Evolutionary conservation across 2,888 invertebrate species (phyloP).

Genomic region (Macrophya annulata): DNA sequence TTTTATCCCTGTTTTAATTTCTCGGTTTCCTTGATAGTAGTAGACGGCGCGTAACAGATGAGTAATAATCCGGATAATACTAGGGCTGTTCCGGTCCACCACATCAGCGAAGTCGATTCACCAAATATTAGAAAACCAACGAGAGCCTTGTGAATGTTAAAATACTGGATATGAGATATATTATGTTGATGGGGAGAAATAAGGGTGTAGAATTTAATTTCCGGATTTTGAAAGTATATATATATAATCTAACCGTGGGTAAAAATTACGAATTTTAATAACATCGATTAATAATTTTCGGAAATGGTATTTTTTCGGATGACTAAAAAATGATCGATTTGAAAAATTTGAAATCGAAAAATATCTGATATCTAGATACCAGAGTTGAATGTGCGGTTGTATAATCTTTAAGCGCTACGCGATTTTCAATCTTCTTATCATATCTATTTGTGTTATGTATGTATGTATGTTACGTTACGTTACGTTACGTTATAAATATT

Average conservation of each 20-base stretch:
- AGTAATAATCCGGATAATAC: conserved; percentile 87
- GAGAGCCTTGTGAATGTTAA: conserved; percentile 83
- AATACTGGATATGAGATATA: too few species aligned
- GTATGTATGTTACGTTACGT: too few species aligned
- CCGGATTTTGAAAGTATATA: too few species aligned
- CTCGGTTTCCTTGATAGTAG: background rate
- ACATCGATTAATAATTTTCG: too few species aligned
- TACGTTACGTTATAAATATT: background rate
- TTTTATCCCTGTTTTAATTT: conserved; percentile 37
- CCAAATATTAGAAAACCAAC: conserved; percentile 87
- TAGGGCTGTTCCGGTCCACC: conserved; percentile 88
- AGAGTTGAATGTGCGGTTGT: background rate
- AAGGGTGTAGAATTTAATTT: too few species aligned
- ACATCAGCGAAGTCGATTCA: conserved; percentile 85
- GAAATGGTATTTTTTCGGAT: too few species aligned
- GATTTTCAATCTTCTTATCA: background rate
- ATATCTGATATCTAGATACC: too few species aligned
- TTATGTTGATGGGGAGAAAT: too few species aligned
- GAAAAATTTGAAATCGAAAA: too few species aligned
- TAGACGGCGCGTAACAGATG: conserved; percentile 76
- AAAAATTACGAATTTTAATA: too few species aligned
- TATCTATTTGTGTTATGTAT: background rate
- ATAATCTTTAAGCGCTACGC: background rate
- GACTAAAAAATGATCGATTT: too few species aligned
- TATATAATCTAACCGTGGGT: too few species aligned